These are phyloP conservation scores for Crax fasciolata DNA, from an alignment of 2,797 vertebrate genomes.

Conservation along the genomic window DNA sequence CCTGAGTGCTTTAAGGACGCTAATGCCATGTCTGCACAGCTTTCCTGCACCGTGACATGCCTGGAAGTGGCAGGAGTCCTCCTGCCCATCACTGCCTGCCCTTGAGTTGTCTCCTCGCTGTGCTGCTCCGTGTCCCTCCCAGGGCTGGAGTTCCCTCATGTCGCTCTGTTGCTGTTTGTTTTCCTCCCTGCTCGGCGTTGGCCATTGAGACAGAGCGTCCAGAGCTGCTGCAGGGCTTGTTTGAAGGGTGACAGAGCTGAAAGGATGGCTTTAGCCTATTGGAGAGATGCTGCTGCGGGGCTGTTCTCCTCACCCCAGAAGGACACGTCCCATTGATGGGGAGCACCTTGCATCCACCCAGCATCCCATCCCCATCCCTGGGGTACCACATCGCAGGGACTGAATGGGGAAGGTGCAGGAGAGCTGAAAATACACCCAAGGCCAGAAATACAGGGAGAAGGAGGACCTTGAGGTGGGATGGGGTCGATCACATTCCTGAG, in stretches of 20 bases:
- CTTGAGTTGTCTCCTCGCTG: constrained; percentile 67
- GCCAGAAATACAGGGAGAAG: accelerated
- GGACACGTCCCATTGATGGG: neutral
- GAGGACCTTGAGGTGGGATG: neutral
- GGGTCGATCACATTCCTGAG: neutral
- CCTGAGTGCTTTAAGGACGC: neutral
- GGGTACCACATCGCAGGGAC: neutral
- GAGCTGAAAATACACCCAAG: accelerated
- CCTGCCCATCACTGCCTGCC: constrained; percentile 52
- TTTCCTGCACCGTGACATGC: constrained; percentile 7
- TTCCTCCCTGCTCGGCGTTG: neutral
- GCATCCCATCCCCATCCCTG: neutral
- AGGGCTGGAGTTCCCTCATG: neutral
- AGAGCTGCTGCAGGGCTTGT: constrained; percentile 36
- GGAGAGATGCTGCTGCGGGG: constrained; percentile 5
- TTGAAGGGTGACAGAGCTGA: constrained; percentile 14
- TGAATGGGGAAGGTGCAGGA: neutral
- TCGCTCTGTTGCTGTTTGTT: constrained; percentile 28
- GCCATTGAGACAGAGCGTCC: constrained; percentile 38
- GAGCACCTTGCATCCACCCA: neutral
- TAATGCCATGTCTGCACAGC: neutral
- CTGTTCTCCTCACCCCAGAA: neutral
- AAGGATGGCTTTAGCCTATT: neutral
- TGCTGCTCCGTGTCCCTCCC: neutral
- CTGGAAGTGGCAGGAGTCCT: constrained; percentile 53